Evolutionary conservation across 2,113 vertebrate species (phyloP), one percentile per base, ranked within the genome.

Genomic region (Acanthisitta chloris): DNA sequence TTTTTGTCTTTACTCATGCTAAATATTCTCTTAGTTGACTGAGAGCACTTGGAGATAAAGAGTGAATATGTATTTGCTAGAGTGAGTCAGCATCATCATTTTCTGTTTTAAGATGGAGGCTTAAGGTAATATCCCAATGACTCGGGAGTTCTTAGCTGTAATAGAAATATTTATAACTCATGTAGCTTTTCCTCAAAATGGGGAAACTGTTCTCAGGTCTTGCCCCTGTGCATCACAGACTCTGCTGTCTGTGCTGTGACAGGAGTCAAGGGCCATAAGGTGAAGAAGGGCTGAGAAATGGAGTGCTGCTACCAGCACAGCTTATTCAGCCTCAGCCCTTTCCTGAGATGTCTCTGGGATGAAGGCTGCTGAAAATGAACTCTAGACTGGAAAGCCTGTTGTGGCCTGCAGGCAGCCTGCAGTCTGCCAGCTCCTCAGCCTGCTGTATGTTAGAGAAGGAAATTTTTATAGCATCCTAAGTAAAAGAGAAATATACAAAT

Each of bases 371-470:
- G 46, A 31, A 83, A 93, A 70, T 6, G 23, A 94, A 51, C 88
- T 92, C 71, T 59, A 93, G 91, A 61, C 64, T 88, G 64, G 86
- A 40, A 92, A 90, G 90, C 38, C 62, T 86, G 36, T 69, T 55
- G 49, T 54, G 34, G 62, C n/a, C 62, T 88, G 51, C 45, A 79
- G 40, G 74, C 88, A 80, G 70, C 42, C 52, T 4, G 12, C 46
- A 49, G 48, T 52, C 52, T 82, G 85, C 58, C 79, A 72, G 66
- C 88, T 95, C 45, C 40, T 76, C 74, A 90, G 58, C 57, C 49
- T 90, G 81, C 66, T 88, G 12, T 66, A 14, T 13, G 3, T 49
- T 61, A 70, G 29, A 45, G 29, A 90, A 38, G 64, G 42, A 64
- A 16, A 42, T 48, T 86, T 92, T 67, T 54, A 33, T 33, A 54